Percentiles rank a stretch among this genome's conserved stretches.
Conservation (phyloP, 2,113 vertebrate species). For the Dinomys branickii region DNA sequence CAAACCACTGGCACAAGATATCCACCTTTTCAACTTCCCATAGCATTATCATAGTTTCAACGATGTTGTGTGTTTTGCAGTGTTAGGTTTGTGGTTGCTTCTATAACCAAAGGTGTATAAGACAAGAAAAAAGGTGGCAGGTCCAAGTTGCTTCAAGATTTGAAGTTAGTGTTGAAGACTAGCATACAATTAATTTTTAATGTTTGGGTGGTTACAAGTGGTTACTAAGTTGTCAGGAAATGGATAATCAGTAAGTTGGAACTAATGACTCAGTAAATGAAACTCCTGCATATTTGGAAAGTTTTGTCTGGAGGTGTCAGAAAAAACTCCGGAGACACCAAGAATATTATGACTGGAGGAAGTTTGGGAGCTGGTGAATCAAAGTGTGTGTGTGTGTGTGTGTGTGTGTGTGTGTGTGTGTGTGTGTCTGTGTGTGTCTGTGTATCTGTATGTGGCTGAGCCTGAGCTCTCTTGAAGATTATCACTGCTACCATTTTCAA, state of each 20-base stretch:
- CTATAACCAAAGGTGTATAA: not conserved
- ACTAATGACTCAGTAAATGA: not conserved
- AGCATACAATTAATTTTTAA: not conserved
- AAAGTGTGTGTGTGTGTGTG: not conserved
- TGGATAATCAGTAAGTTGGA: not conserved
- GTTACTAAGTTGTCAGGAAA: not conserved
- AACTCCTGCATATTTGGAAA: not conserved
- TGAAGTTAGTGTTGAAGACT: not conserved
- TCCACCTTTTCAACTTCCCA: not conserved
- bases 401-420: not conserved
- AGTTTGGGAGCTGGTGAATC: not conserved
- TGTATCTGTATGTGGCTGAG: not conserved
- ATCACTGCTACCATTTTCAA: not conserved
- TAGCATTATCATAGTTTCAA: not conserved
- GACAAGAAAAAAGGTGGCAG: not conserved
- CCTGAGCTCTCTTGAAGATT: not conserved
- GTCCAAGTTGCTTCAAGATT: not conserved
- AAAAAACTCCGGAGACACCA: not conserved
- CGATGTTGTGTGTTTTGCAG: not conserved
- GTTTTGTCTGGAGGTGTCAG: not conserved
- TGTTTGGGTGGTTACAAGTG: constrained; percentile 1
- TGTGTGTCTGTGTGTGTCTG: too few relatives aligned
- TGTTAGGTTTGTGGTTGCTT: not conserved
- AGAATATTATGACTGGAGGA: not conserved
- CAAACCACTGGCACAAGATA: not conserved